Evolutionary conservation across 92 coral and sea anemone species (phyloP).

Genomic region (Ricordea florida): DNA sequence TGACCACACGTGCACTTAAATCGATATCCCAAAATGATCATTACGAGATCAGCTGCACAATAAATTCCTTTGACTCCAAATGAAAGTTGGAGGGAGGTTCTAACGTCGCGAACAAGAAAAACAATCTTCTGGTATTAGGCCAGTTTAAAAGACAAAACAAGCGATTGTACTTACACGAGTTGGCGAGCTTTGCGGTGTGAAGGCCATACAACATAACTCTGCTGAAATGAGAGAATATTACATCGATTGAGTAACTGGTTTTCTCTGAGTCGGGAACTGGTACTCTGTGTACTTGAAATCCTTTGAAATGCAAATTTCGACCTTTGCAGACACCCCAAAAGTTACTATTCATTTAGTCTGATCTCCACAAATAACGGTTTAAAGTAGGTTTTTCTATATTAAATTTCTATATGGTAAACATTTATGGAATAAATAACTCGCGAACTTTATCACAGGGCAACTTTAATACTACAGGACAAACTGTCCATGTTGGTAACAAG

Average conservation of each 20-base stretch:
- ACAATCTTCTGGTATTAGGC: not conserved
- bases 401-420: no score
- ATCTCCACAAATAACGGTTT: conserved; percentile 9
- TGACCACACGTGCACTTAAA: conserved; percentile 1
- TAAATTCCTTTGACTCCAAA: conserved; percentile 45
- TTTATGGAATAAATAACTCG: no score
- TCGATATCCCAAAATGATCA: conserved; percentile 6
- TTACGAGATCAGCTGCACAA: not conserved
- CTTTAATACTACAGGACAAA: no score
- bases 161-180: conserved; percentile 68
- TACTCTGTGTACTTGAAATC: conserved; percentile 25
- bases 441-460: no score
- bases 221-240: conserved; percentile 22
- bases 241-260: conserved; percentile 3
- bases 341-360: conserved; percentile 10
- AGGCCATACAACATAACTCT: conserved; percentile 96
- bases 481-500: no score
- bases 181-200: conserved; percentile 90
- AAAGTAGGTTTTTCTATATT: not conserved
- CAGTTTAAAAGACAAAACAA: not conserved
- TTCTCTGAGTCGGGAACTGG: conserved; percentile 29
- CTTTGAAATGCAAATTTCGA: conserved; percentile 67
- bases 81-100: not conserved
- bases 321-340: conserved; percentile 4
- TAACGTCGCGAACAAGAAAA: not conserved